These are phyloP conservation scores for Pomatostomus ruficeps DNA, from an alignment of 2,113 vertebrate genomes.

Conservation along the genomic window DNA sequence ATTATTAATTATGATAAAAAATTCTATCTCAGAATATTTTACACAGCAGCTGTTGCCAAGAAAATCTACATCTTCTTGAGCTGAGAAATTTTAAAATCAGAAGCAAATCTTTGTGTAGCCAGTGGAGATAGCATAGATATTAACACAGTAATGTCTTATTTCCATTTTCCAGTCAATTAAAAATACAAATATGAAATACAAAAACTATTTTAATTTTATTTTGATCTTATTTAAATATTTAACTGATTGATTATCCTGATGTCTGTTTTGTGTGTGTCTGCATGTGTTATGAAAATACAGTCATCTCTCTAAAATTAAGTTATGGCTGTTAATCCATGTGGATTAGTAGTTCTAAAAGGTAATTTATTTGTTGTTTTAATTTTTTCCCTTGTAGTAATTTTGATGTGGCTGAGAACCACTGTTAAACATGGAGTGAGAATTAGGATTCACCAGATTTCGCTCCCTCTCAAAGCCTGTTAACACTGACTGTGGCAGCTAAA, in stretches of 20 bases:
- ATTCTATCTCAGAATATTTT: conserved; percentile 85
- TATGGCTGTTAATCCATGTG: not conserved
- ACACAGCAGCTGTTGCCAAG: conserved; percentile 72
- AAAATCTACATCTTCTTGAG: conserved; percentile 74
- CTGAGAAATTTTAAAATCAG: conserved; percentile 68
- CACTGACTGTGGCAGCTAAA: not conserved
- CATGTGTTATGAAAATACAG: not conserved
- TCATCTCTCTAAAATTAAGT: not conserved
- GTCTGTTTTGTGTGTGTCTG: not conserved
- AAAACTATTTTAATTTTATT: conserved; percentile 60
- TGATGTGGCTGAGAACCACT: not conserved
- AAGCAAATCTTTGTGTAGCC: conserved; percentile 56
- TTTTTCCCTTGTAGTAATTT: not conserved
- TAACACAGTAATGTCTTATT: conserved; percentile 52
- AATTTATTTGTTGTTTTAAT: not conserved
- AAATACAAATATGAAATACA: conserved; percentile 53
- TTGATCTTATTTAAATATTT: conserved; percentile 66
- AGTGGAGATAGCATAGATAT: conserved; percentile 55
- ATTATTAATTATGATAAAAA: conserved; percentile 85
- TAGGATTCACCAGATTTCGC: not conserved
- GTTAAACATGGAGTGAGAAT: not conserved
- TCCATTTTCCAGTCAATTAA: conserved; percentile 66
- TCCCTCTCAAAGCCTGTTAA: not conserved
- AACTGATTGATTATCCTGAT: conserved; percentile 23
- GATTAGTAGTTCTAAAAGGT: not conserved